Evolutionary conservation across 2,888 invertebrate genomes (phyloP).

Genomic region (Heliconius sara): DNA sequence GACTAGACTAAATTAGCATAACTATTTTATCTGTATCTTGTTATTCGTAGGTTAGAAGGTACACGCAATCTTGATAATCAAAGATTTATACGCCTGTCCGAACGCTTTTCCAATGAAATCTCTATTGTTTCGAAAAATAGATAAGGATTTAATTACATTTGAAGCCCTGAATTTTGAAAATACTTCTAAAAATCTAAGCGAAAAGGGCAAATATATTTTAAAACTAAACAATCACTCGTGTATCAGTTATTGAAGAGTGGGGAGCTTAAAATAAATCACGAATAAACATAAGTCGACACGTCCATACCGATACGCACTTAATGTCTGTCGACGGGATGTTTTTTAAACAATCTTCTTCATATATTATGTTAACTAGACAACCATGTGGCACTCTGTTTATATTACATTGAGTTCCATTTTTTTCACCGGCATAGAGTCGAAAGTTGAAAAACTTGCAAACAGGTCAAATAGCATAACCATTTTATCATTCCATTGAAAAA

Average conservation of each 20-base stretch:
- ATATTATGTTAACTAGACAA: constrained; percentile 75
- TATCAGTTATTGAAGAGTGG: constrained; percentile 30
- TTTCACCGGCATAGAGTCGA: constrained; percentile 55
- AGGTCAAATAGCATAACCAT: constrained; percentile 51
- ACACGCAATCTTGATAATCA: constrained; percentile 56
- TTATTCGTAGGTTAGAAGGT: constrained; percentile 54
- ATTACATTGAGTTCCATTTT: constrained; percentile 47
- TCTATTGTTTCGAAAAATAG: constrained; percentile 46
- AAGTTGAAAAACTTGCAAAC: constrained; percentile 54
- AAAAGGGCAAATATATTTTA: not conserved
- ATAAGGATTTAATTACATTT: constrained; percentile 32
- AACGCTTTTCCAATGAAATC: constrained; percentile 47
- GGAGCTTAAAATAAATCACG: constrained; percentile 41
- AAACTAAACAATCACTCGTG: constrained; percentile 11
- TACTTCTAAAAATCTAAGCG: not conserved
- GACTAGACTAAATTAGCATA: constrained; percentile 62
- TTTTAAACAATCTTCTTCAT: constrained; percentile 72
- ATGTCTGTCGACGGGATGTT: constrained; percentile 70
- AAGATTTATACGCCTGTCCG: constrained; percentile 54
- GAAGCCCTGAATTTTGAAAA: not conserved
- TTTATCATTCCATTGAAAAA: constrained; percentile 51
- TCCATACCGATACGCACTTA: constrained; percentile 58
- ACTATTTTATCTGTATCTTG: constrained; percentile 61
- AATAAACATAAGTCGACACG: constrained; percentile 40
- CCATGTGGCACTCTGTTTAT: constrained; percentile 62